These are phyloP conservation scores for Dendroctonus valens DNA, from an alignment of 1,140 invertebrate genomes.

Conservation along the genomic window DNA sequence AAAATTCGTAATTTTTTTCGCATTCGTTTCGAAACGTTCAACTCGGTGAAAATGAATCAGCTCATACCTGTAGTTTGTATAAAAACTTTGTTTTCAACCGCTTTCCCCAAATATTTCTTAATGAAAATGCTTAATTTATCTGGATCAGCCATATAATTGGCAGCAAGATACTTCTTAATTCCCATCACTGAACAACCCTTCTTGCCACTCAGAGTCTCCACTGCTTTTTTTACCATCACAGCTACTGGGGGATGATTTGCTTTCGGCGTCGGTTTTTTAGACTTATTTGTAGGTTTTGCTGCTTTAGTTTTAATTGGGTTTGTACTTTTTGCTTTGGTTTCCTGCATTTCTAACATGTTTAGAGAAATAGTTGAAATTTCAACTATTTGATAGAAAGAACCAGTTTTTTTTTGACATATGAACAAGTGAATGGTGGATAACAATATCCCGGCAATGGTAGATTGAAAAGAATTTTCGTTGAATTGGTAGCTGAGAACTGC, in stretches of 20 bases:
- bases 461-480: too few species aligned
- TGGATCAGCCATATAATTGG: not conserved
- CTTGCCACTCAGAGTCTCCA: constrained; percentile 1
- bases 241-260: not conserved
- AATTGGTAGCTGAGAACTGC: too few species aligned
- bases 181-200: constrained; percentile 3
- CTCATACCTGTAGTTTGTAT: constrained; percentile 10
- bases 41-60: too few species aligned
- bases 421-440: too few species aligned
- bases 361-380: too few species aligned
- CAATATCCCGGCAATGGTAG: too few species aligned
- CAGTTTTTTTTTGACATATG: too few species aligned
- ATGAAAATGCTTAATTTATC: constrained; percentile 3
- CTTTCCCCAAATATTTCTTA: constrained; percentile 6
- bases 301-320: too few species aligned
- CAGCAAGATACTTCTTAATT: constrained; percentile 3
- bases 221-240: not conserved
- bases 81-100: not conserved
- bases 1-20: not conserved
- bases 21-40: too few species aligned
- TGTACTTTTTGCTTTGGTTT: too few species aligned
- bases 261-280: not conserved
- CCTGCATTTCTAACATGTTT: too few species aligned
- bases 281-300: not conserved
- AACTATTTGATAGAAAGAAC: too few species aligned